Conservation (phyloP, 1,140 invertebrate species). For the Triops longicaudatus region DNA sequence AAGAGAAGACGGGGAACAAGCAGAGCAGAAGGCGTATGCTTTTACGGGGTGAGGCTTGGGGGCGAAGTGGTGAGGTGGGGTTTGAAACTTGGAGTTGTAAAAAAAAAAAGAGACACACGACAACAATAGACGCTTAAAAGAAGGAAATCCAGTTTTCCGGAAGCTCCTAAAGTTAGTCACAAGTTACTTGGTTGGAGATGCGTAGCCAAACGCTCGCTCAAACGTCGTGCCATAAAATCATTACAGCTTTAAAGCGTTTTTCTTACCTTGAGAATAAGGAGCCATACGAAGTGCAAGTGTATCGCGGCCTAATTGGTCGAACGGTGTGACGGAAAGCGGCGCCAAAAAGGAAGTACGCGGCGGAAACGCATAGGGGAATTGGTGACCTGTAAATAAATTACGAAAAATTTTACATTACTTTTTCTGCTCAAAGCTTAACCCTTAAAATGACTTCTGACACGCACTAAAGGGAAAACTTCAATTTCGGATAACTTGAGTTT, state of each 20-base stretch:
- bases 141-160: background rate
- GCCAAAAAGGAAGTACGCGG: background rate
- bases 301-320: constrained; percentile 11
- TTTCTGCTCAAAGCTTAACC: background rate
- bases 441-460: background rate
- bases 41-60: background rate
- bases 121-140: background rate
- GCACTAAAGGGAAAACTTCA: background rate
- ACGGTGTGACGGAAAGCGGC: constrained; percentile 4
- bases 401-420: background rate
- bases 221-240: background rate
- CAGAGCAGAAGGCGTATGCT: background rate
- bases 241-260: background rate
- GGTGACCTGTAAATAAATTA: background rate
- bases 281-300: background rate
- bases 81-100: background rate
- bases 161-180: constrained; percentile 2
- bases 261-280: background rate
- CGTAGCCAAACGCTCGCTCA: constrained; percentile 1
- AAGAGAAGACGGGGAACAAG: background rate
- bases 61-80: too few relatives aligned
- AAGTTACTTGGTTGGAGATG: background rate
- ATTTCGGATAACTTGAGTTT: too few relatives aligned
- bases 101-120: background rate
- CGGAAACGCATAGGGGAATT: background rate